phyloP scores from a whole-genome alignment of 2,113 vertebrate species.

The Jacana jacana region DNA sequence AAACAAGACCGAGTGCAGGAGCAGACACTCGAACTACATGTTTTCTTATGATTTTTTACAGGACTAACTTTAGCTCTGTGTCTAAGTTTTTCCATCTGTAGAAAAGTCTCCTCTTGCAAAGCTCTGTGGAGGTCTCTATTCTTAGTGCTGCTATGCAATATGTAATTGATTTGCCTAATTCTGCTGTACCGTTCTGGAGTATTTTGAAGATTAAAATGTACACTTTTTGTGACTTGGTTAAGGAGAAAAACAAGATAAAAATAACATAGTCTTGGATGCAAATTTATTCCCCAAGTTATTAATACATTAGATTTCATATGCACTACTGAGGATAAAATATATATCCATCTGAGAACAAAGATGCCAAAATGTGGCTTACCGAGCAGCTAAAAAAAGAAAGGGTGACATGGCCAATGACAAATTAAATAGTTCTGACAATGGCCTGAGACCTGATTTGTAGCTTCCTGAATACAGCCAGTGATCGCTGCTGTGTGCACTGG shows the following conservation, averaged over 20 bases:
- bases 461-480: not conserved
- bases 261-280: slow-evolving; percentile 28
- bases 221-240: slow-evolving; percentile 26
- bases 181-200: not conserved
- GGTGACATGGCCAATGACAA: not conserved
- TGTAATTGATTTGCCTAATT: slow-evolving; percentile 33
- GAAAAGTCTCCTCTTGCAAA: slow-evolving; percentile 23
- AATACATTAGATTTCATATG: slow-evolving; percentile 10
- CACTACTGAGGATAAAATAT: slow-evolving; percentile 4
- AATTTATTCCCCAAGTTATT: slow-evolving; percentile 38
- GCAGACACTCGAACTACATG: slow-evolving; percentile 11
- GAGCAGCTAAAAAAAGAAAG: slow-evolving; percentile 9
- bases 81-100: slow-evolving; percentile 53
- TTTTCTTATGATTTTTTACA: not conserved
- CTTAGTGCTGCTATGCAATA: slow-evolving; percentile 29
- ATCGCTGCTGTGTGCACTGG: not conserved
- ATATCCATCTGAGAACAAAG: not conserved
- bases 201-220: slow-evolving; percentile 8
- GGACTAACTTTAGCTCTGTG: slow-evolving; percentile 21
- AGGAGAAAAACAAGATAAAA: slow-evolving; percentile 60
- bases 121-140: slow-evolving; percentile 1
- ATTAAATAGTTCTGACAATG: slow-evolving; percentile 13
- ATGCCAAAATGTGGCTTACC: not conserved
- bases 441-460: not conserved
- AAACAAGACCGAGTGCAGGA: not conserved